These are phyloP conservation scores for Rhinolophus sinicus DNA, from an alignment of 2,113 vertebrate species.

Conservation along the genomic window DNA sequence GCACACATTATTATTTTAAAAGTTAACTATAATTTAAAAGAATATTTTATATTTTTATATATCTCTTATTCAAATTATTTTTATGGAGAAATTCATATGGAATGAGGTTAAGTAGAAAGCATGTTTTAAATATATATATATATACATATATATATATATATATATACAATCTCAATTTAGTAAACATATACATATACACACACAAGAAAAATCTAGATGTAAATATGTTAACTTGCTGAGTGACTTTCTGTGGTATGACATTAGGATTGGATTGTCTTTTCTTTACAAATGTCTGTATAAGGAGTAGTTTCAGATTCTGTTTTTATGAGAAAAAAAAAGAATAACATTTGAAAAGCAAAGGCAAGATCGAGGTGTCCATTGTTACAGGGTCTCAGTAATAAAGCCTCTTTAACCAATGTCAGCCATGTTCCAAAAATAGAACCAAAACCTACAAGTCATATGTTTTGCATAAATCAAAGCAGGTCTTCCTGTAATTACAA, in stretches of 20 bases:
- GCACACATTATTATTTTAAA: background rate
- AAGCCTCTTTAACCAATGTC: background rate
- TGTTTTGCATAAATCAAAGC: fast-evolving
- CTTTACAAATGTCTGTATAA: background rate
- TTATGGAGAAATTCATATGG: background rate
- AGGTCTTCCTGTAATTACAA: background rate
- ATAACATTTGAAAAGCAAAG: constrained; percentile 13
- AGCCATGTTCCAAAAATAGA: background rate
- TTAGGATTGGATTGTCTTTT: background rate
- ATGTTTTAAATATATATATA: background rate
- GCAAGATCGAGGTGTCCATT: background rate
- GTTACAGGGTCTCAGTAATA: background rate
- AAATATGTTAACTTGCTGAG: background rate
- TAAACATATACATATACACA: background rate
- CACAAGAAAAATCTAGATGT: background rate
- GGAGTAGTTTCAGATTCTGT: background rate
- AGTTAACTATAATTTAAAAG: background rate
- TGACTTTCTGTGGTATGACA: background rate
- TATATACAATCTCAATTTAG: background rate
- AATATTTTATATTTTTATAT: background rate
- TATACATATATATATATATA: too few relatives aligned
- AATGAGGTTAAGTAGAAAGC: background rate
- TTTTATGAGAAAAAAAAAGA: background rate
- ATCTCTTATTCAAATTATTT: constrained; percentile 1
- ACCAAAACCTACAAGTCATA: background rate